Base-by-base conservation (phyloP, 1,140 invertebrate species). In the Vanessa atalanta region DNA sequence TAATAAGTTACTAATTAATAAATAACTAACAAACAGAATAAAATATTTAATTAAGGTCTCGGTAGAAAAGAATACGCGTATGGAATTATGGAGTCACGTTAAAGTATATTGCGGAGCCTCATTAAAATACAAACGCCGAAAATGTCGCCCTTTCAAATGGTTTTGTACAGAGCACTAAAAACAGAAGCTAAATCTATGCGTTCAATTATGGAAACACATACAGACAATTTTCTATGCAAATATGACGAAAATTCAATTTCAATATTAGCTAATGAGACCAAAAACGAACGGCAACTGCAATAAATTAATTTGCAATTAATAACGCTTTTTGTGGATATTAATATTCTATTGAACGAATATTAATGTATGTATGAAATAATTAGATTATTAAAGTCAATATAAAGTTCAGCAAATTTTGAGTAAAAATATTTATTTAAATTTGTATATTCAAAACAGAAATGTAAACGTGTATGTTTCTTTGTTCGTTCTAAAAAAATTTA, bases 41-140 rank as follows among this genome's bases (percentile, higher is more conserved):
- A 61, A 61, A 61, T 26, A 61, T 61, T 61, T 43, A 61, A 61
- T 37, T 37, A 61, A 43, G 26, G 14, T 26, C 57, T 61, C 14
- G 9, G 8, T 61, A 15, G 6, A 6, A 61, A 37, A 31, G 31
- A 14, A 61, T 23, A 13, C 26, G 12, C 57, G 31, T 61, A 61
- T 37, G 57, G 23, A 26, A 61, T 61, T 37, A 37, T 37, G 31
- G 31, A 61, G 57, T 14, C 57, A 23, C 26, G 57, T 16, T 37
- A 37, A 61, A 31, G 31, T 37, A 61, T 61, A 61, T 61, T 61
- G 57, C 57, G 57, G 14, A 16, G 26, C 16, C 26, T 61, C 57
- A 61, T 61, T 61, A 61, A 61, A 61, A 61, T 61, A 37, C 57
- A 61, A 61, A 37, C 57, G 26, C 57, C 57, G 57, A 61, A 57